Base-by-base conservation (phyloP, 2,888 invertebrate species). In the Hirtodrosophila cameraria region DNA sequence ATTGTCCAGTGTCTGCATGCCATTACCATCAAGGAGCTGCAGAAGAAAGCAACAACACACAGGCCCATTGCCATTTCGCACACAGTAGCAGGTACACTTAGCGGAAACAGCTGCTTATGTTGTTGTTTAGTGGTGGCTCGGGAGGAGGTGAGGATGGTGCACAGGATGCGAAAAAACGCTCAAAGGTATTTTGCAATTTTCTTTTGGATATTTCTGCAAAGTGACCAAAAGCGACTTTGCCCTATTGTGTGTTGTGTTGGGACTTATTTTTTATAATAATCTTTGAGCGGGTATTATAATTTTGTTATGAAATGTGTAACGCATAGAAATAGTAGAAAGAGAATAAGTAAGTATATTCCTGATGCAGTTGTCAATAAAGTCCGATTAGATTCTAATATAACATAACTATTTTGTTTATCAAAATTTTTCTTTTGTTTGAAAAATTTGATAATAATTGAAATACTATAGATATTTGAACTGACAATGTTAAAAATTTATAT, bases 61-160 rank as follows among this genome's bases (percentile, higher is more conserved):
- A 61, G 64, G 64, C 64, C 64, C 77, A 80, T 78, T 80, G 80
- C 76, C 86, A 76, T 86, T 86, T 75, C 75, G 70, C 65, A 58
- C 43, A 11, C 15, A 30, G 57, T 45, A 33, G 57, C 46, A 50
- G 69, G 57, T 78, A 85, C 69, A 80, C 84, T 86, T 83, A 86
- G 77, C 77, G 81, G 86, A 86, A 86, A 77, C 81, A 86, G 81
- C 81, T 86, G 81, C 74, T 84, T 74, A 83, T 76, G 70, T 64
- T 74, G 74, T 46, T 79, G 71, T 31, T 53, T 48, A 63, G 52
- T 23, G 23, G 15, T 20, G 33, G 36, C 16, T 1, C 23, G n/a
- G 8, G 30, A 20, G 23, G 2, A n/a, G 8, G 1, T 4, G 23
- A 1, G 23, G 16, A 13, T 28, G 3, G 18, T 12, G 2, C 0